Percentiles rank a stretch among this genome's conserved stretches.
Evolutionary conservation across 2,113 vertebrate genomes (phyloP).

Genomic region (Mustelus asterias): DNA sequence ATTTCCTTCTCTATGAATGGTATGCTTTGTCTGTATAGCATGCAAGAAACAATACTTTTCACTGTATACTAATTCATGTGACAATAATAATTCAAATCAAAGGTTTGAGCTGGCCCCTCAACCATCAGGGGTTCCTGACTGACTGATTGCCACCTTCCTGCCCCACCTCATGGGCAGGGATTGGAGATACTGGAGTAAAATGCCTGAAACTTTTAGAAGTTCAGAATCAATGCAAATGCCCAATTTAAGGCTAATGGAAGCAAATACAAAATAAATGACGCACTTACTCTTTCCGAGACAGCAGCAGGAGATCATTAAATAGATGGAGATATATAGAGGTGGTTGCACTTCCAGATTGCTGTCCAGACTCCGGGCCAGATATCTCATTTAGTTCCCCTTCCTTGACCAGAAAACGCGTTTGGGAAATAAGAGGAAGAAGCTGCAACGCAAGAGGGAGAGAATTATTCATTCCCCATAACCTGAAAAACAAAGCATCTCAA

Average conservation of each 20-base stretch:
- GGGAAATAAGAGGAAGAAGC: slow-evolving; percentile 58
- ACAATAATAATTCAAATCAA: too few species aligned
- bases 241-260: background rate
- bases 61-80: too few species aligned
- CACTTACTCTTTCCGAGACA: slow-evolving; percentile 55
- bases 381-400: slow-evolving; percentile 56
- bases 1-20: too few species aligned
- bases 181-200: background rate
- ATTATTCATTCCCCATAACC: background rate
- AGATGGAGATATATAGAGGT: slow-evolving; percentile 54
- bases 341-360: slow-evolving; percentile 43
- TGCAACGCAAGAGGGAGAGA: slow-evolving; percentile 40
- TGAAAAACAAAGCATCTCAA: background rate
- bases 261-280: background rate
- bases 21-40: too few species aligned
- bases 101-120: background rate
- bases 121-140: background rate
- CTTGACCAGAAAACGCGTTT: slow-evolving; percentile 55
- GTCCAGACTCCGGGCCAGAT: slow-evolving; percentile 40
- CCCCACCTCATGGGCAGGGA: background rate
- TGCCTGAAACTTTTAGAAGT: background rate
- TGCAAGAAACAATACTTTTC: too few species aligned
- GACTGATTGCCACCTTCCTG: background rate
- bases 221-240: background rate
- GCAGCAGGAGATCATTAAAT: slow-evolving; percentile 60